Evolutionary conservation across 2,113 vertebrate species (phyloP).

Genomic region (Lophius piscatorius): DNA sequence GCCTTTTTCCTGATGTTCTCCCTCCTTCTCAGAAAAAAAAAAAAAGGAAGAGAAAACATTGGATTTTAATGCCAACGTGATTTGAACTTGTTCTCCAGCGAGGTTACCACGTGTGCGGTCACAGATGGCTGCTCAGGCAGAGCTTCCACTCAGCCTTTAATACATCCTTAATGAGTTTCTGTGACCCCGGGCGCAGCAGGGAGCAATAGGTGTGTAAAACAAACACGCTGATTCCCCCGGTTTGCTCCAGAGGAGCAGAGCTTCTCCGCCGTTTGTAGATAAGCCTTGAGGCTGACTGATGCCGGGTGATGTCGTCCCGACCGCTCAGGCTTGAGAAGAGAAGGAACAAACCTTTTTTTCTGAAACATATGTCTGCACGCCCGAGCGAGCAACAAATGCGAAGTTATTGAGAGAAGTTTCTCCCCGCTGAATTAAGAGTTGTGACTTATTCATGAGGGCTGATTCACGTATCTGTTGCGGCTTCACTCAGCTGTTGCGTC

Average conservation of each 20-base stretch:
- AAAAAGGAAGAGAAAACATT: no score
- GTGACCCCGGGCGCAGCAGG: constrained; percentile 45
- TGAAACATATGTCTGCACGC: not conserved
- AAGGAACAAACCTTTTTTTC: constrained; percentile 18
- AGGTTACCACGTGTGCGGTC: not conserved
- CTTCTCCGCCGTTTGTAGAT: constrained; percentile 28
- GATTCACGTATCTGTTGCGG: no score
- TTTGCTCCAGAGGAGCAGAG: constrained; percentile 36
- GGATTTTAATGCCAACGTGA: not conserved
- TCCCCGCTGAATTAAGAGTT: constrained; percentile 1
- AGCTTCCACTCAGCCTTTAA: constrained; percentile 33
- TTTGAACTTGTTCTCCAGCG: no score
- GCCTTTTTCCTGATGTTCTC: constrained; percentile 16
- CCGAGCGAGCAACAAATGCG: not conserved
- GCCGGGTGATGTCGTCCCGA: constrained; percentile 44
- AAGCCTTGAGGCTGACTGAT: constrained; percentile 31
- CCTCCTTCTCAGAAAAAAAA: constrained; percentile 1
- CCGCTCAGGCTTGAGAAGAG: constrained; percentile 23
- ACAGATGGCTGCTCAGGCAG: constrained; percentile 5
- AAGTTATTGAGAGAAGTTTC: constrained; percentile 23
- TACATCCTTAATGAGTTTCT: constrained; percentile 64
- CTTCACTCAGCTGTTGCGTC: constrained; percentile 51
- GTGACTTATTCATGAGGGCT: constrained; percentile 41
- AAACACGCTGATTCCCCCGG: constrained; percentile 40
- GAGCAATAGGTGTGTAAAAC: constrained; percentile 46